Evolutionary conservation across 2,888 invertebrate genomes (phyloP), one percentile per base, ranked within the genome.

Genomic region (Mesorhabditis belari): DNA sequence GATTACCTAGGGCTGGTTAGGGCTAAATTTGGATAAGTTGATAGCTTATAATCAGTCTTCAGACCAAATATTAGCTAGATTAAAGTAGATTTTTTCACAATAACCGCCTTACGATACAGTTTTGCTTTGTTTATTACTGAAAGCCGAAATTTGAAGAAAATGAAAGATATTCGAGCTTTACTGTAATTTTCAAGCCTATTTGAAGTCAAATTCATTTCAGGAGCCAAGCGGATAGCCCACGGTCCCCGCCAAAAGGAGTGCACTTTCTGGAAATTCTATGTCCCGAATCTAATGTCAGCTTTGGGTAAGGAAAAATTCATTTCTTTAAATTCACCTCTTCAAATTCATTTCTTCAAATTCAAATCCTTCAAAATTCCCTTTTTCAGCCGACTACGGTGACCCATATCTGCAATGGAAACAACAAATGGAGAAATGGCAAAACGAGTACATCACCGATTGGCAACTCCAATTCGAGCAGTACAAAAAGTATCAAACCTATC

Each of bases 251-350:
- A 81, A 55, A 78, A 81, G 55, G 88, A 91, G 55, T 95, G 95
- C 83, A 90, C 92, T 59, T 95, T 95, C 84, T 95, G 95, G 95
- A 92, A 92, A 81, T 89, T 91, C 77, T 92, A 93, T 84, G 86
- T 95, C 81, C 93, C 93, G 66, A 88, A 89, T 82, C 87, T 95
- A 49, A 70, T 80, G 68, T 68, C 76, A 2, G 79, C 80, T 21
- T 71, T 79, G 12, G 75, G 76, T 77, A 54, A 59, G 70, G 56
- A 27, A 2, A n/a, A n/a, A n/a, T n/a, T n/a, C n/a, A n/a, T n/a
- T n/a, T n/a, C n/a, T n/a, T n/a, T n/a, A 35, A 35, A 35, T 35
- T 35, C 1, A 35, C 44, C n/a, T n/a, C n/a, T n/a, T n/a, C n/a
- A n/a, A n/a, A n/a, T n/a, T n/a, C n/a, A n/a, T n/a, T n/a, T n/a